Base-by-base conservation (phyloP, 2,113 vertebrate species). In the Mesitornis unicolor region DNA sequence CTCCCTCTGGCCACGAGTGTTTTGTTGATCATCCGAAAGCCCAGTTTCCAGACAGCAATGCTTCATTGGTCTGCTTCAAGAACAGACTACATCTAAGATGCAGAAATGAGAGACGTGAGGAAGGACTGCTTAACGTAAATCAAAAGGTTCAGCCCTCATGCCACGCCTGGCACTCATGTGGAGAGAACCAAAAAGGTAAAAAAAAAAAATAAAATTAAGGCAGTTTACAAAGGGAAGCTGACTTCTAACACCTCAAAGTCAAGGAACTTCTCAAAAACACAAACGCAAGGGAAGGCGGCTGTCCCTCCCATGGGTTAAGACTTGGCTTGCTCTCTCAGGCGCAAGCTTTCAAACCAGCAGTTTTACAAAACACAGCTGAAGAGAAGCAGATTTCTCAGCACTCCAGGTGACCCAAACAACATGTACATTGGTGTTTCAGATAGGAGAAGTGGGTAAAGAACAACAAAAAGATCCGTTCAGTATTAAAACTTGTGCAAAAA, bases 401-500 rank as follows among this genome's bases (percentile, higher is more conserved):
- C 65, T 96, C 93, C 93, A 91, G 94, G 84, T 95, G 94, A 97
- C 94, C 89, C 96, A 96, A 95, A 85, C 86, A 87, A 91, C 82
- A 94, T 65, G 84, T 93, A 96, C 63, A 95, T 26, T 64, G 91
- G 90, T 97, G 88, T 94, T 95, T 96, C 93, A 40, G 75, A 79
- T 76, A 86, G 89, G 95, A 91, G 87, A 84, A 95, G 93, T 64
- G 60, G 64, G 86, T 71, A 82, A 75, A 78, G 77, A 90, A 90
- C 71, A 51, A 82, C n/a, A 56, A 31, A 78, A 68, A 78, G 16
- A 84, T 87, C 94, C 6, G 14, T 93, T 97, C 95, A 40, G 71
- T 96, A 96, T 96, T 95, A 91, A 91, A 97, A 89, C 83, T 95
- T 97, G 95, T 96, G 93, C 95, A 95, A 96, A 97, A 95, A 94